Percentiles rank a stretch among this genome's conserved stretches.
phyloP scores from a whole-genome alignment of 2,113 vertebrate species.

The Athene cunicularia region DNA sequence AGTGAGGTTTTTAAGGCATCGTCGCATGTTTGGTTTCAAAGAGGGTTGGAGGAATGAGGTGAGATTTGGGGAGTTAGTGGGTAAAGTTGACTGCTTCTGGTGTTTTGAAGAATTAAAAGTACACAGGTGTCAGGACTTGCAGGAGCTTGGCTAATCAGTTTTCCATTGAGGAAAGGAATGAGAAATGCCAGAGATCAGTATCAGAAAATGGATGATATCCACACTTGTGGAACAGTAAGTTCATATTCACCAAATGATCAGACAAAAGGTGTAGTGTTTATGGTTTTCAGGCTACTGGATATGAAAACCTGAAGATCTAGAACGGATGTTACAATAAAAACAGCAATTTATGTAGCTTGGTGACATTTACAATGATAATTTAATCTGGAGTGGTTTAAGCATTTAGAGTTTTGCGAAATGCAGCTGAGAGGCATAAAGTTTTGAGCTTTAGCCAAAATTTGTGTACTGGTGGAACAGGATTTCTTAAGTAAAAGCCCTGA shows the following conservation, averaged over 20 bases:
- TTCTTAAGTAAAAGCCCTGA: not conserved
- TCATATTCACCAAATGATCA: not conserved
- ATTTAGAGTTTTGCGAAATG: not conserved
- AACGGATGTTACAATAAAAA: not conserved
- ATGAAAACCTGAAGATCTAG: not conserved
- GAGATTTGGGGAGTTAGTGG: not conserved
- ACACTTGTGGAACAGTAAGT: not conserved
- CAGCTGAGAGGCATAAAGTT: not conserved
- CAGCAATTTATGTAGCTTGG: not conserved
- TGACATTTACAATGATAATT: not conserved
- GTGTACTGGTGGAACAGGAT: not conserved
- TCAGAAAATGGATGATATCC: not conserved
- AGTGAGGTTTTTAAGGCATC: not conserved
- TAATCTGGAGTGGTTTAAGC: not conserved
- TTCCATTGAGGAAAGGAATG: not conserved
- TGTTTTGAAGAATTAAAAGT: not conserved
- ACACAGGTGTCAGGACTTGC: not conserved
- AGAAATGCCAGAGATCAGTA: not conserved
- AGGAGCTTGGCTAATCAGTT: not conserved
- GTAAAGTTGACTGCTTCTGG: not conserved
- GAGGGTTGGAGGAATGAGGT: not conserved
- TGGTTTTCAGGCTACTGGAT: not conserved
- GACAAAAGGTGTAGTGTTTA: not conserved
- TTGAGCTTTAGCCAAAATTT: constrained; percentile 24
- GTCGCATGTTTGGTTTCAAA: not conserved